Evolutionary conservation across 1,140 invertebrate species (phyloP), one percentile per base, ranked within the genome.

Genomic region (Cyclina sinensis): DNA sequence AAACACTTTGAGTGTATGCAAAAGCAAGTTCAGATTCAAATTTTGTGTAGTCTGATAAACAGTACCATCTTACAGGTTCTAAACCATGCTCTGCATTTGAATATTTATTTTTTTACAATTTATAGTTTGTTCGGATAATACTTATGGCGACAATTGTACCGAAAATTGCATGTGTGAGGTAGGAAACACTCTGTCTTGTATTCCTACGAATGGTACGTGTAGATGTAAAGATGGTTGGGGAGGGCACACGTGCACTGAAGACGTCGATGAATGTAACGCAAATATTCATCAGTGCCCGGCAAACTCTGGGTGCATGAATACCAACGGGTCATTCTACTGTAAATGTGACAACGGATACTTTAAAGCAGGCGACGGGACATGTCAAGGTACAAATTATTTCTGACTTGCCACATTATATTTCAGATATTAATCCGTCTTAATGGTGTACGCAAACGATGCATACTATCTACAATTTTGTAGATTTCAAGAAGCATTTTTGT

Each of bases 241-340:
- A 24, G 68, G 57, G 14, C 32, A 39, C 24, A 70, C 14, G 11
- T 84, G 82, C 48, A 12, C 30, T 12, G 65, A 37, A 37, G 78
- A 88, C 37, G 73, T 39, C 1, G 43, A 88, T 80, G 86, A 88
- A 24, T 88, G 86, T n/a, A n/a, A n/a, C n/a, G n/a, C n/a, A n/a
- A 37, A 16, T 32, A 39, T 27, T 48, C 2, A n/a, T 18, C 57
- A 54, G 1, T 90, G 89, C 68, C 79, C 91, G 0, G 48, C 18
- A 16, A 73, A 85, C 39, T 88, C 90, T 14, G 5, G 5, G 7
- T 92, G 92, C 80, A 48, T 74, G 4, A 88, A 92, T 62, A 87
- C 65, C 32, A 21, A 65, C 7, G 92, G 92, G 0, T 84, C 90
- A 1, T 91, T 87, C 62, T 59, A 32, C 0, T 92, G 92, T 88